Evolutionary conservation across 2,888 invertebrate genomes (phyloP).

Genomic region (Diarsia brunnea): DNA sequence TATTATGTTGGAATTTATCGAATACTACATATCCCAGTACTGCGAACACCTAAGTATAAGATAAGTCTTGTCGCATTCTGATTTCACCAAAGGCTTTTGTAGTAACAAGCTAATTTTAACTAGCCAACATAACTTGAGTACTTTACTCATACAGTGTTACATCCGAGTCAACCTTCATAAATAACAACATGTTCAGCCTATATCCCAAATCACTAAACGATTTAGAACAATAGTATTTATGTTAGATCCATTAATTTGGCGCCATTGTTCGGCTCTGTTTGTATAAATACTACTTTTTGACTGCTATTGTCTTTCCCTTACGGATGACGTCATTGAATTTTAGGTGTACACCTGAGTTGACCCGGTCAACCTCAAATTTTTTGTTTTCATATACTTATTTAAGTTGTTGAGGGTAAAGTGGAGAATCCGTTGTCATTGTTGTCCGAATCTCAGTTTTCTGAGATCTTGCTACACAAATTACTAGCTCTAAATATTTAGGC

Average conservation of each 20-base stretch:
- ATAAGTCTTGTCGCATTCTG: not conserved
- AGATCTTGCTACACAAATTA: not conserved
- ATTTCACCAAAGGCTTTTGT: not conserved
- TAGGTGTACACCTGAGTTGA: slow-evolving; percentile 1
- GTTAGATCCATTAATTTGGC: slow-evolving; percentile 41
- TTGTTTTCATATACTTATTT: not conserved
- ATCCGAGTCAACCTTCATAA: not conserved
- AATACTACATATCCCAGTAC: no score
- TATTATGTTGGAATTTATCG: no score
- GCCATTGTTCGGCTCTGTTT: slow-evolving; percentile 66
- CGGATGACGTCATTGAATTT: slow-evolving; percentile 43
- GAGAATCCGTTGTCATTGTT: not conserved
- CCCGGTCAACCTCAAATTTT: not conserved
- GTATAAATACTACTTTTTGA: slow-evolving; percentile 59
- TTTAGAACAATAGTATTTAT: slow-evolving; percentile 47
- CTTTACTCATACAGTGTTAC: not conserved
- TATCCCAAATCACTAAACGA: slow-evolving; percentile 7
- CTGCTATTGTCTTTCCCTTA: slow-evolving; percentile 58
- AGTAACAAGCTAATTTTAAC: not conserved
- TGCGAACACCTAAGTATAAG: not conserved
- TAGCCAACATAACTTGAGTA: not conserved
- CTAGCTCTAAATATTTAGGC: not conserved
- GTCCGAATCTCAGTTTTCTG: not conserved
- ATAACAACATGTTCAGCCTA: not conserved
- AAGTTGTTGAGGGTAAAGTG: not conserved